Base-by-base conservation (phyloP, 2,888 invertebrate genomes). In the Pyrrhia umbra region DNA sequence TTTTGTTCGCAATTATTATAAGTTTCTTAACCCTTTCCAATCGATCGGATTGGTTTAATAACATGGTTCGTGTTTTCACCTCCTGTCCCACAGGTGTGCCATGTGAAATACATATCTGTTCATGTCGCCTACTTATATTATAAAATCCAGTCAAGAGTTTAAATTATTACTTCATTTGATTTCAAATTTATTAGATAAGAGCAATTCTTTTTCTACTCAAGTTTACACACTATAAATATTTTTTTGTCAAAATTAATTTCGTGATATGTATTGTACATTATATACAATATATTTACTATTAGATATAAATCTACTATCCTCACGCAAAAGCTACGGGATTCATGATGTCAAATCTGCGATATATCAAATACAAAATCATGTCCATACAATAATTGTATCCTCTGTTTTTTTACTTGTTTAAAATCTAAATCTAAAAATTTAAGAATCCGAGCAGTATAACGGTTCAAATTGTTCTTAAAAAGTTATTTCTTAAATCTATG, bases 31-130 rank as follows among this genome's bases (percentile, higher is more conserved):
- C 92, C 95, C 95, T 91, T 90, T 93, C 88, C 88, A 83, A 94
- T 94, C 92, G 93, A 95, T 95, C 85, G 88, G 88, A 87, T 92
- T 87, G 88, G 82, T 91, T 92, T 95, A 95, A 95, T 95, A 90
- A 93, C 89, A 92, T 85, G 88, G 85, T 90, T 84, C 81, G 75
- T 87, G 84, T 89, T 89, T 88, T 89, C 86, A 88, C 88, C 87
- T 90, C 85, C 84, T 86, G 83, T 85, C 82, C 85, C 88, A 90
- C 94, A 94, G 93, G 92, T 93, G 91, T 86, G 85, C 75, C 64
- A 68, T 81, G 77, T 78, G 80, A 83, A 78, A 72, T 80, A n/a
- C n/a, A n/a, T n/a, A 66, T 64, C 52, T 27, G 42, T 61, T 59
- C 45, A 10, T 50, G 45, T 67, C 43, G 47, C 64, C 61, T 23